Evolutionary conservation across 2,888 invertebrate genomes (phyloP), one percentile per base, ranked within the genome.

Genomic region (Prenolepis imparis): DNA sequence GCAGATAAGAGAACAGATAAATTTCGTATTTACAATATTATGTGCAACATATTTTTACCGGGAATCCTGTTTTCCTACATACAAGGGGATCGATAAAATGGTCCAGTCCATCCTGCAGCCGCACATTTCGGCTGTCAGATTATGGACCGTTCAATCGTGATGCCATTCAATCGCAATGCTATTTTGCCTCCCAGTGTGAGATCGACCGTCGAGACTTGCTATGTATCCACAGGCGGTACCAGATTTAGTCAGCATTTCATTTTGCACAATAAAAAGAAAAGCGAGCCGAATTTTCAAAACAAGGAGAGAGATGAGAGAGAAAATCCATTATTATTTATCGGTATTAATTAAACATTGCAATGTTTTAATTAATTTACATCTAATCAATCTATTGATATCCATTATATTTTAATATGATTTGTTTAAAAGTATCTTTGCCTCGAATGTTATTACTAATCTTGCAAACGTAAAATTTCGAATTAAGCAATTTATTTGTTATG

Each of bases 71-170:
- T 5, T 44, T n/a, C n/a, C n/a, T n/a, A n/a, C 28, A 48, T 48
- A n/a, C 44, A 63, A 39, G 48, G 36, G 41, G 80, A 87, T 88
- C 88, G 80, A 84, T 89, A 85, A 67, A 88, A 87, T 81, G 61
- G 41, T 84, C 18, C 55, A 63, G 44, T 84, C 84, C 83, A 83
- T 87, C 84, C 85, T 87, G 78, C 78, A 85, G 61, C 81, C 87
- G 61, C 86, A 77, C 84, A 83, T 89, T 89, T 89, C 83, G 89
- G 52, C 84, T 89, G 86, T 89, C 89, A 86, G 84, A 87, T 89
- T 89, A 86, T 82, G 82, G 82, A 80, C 84, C 82, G 84, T 88
- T 88, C 88, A 85, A 81, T 64, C 80, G 67, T 83, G 82, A 83
- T 85, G 84, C 85, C 72, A 80, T 80, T 80, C 55, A 77, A 77